Evolutionary conservation across 92 coral and sea anemone species (phyloP).

Genomic region (Micromussa lordhowensis): DNA sequence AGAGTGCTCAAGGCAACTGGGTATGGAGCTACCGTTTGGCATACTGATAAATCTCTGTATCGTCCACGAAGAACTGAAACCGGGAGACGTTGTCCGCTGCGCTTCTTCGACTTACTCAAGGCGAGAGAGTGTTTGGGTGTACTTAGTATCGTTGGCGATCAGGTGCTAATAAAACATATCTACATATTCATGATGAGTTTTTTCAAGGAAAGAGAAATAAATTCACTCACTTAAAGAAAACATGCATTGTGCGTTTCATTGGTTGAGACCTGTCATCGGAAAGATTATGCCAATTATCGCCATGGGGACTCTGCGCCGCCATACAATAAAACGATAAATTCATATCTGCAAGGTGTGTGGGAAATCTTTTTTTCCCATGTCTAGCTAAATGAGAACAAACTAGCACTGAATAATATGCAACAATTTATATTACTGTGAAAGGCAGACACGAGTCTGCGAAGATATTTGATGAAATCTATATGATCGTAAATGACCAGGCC

Average conservation of each 20-base stretch:
- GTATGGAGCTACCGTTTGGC: conserved; percentile 39
- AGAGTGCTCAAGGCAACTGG: conserved; percentile 1
- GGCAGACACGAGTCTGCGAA: background rate
- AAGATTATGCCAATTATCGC: conserved; percentile 31
- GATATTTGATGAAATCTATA: background rate
- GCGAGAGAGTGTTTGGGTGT: conserved; percentile 20
- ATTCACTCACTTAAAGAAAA: conserved; percentile 39
- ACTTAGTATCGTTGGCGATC: conserved; percentile 27
- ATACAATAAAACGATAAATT: background rate
- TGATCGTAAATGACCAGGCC: background rate
- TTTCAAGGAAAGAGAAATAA: conserved; percentile 19
- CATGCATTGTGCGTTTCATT: conserved; percentile 31
- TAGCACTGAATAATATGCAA: background rate
- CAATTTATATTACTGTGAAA: too few species aligned
- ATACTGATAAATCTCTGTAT: conserved; percentile 28
- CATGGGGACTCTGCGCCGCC: conserved; percentile 1
- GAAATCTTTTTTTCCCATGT: conserved; percentile 5
- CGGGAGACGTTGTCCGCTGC: background rate
- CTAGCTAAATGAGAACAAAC: background rate
- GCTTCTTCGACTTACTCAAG: conserved; percentile 29
- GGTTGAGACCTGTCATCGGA: conserved; percentile 6
- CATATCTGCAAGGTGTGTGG: conserved; percentile 6
- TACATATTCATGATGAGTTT: conserved; percentile 49
- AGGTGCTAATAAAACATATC: conserved; percentile 50
- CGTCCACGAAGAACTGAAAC: background rate